Percentiles rank a stretch among this genome's conserved stretches.
phyloP scores from a whole-genome alignment of 2,888 invertebrate genomes.

The Diplolepis rosae region DNA sequence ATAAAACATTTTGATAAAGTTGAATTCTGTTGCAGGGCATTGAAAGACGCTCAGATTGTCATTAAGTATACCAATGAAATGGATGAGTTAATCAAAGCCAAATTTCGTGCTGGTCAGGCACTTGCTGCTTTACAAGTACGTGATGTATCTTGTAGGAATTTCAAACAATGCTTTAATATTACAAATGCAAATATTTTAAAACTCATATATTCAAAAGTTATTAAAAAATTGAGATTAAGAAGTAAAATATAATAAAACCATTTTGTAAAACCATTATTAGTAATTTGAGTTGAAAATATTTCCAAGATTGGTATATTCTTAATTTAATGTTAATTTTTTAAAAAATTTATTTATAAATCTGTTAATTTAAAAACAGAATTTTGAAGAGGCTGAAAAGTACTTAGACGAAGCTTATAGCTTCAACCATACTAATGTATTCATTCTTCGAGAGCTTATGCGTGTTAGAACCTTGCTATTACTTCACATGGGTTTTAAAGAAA shows the following conservation, averaged over 20 bases:
- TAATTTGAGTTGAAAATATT: not conserved
- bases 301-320: no score
- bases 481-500: conserved; percentile 51
- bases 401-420: conserved; percentile 49
- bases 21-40: conserved; percentile 38
- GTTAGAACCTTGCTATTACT: conserved; percentile 48
- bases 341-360: no score
- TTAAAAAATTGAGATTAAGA: no score
- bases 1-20: not conserved
- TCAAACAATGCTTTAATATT: not conserved
- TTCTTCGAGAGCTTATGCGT: conserved; percentile 49
- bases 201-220: no score
- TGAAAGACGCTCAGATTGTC: conserved; percentile 43
- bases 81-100: conserved; percentile 38
- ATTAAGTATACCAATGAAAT: conserved; percentile 31
- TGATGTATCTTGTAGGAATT: not conserved
- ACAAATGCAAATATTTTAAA: not conserved
- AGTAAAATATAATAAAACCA: not conserved
- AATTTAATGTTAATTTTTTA: no score
- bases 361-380: conserved; percentile 41
- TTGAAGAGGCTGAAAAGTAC: conserved; percentile 46
- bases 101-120: conserved; percentile 44
- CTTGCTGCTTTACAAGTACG: conserved; percentile 35
- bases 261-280: not conserved
- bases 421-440: conserved; percentile 43